phyloP scores from a whole-genome alignment of 2,888 invertebrate species.

The Drosophila falleni region DNA sequence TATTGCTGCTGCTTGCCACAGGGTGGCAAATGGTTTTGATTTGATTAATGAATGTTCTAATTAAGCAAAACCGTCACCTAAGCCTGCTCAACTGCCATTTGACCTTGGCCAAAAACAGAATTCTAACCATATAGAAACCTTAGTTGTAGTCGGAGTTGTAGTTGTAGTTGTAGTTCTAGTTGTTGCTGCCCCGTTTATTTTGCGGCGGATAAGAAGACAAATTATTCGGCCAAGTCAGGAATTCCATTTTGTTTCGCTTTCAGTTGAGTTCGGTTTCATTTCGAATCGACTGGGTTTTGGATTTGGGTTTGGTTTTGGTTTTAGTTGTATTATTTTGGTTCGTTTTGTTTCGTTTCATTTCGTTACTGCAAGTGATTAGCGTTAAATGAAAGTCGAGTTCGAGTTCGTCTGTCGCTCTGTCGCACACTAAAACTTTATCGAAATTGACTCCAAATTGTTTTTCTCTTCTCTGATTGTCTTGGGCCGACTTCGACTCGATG shows the following conservation, averaged over 20 bases:
- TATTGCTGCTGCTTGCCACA: constrained; percentile 46
- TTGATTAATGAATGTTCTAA: constrained; percentile 84
- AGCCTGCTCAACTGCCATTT: constrained; percentile 68
- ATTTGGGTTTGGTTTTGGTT: constrained; percentile 1
- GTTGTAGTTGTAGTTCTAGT: constrained; percentile 1
- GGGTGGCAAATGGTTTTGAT: constrained; percentile 84
- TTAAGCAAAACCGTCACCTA: constrained; percentile 83
- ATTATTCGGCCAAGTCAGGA: constrained; percentile 70
- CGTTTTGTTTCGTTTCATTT: constrained; percentile 37
- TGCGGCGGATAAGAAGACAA: constrained; percentile 68
- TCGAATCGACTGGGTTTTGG: constrained; percentile 6
- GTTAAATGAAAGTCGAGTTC: constrained; percentile 72
- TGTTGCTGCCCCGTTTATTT: constrained; percentile 37
- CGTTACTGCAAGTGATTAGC: constrained; percentile 79
- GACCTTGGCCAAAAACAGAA: constrained; percentile 79
- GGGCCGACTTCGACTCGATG: constrained; percentile 25
- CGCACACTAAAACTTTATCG: constrained; percentile 73
- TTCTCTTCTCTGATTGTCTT: constrained; percentile 45
- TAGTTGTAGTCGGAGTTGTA: not conserved
- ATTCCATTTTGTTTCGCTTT: constrained; percentile 46
- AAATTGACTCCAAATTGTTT: constrained; percentile 80
- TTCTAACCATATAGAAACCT: constrained; percentile 6
- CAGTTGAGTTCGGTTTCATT: constrained; percentile 19
- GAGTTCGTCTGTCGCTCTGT: constrained; percentile 14
- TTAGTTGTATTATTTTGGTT: not conserved